Base-by-base conservation (phyloP, 2,797 vertebrate species). In the Gallinago nigripennis region DNA sequence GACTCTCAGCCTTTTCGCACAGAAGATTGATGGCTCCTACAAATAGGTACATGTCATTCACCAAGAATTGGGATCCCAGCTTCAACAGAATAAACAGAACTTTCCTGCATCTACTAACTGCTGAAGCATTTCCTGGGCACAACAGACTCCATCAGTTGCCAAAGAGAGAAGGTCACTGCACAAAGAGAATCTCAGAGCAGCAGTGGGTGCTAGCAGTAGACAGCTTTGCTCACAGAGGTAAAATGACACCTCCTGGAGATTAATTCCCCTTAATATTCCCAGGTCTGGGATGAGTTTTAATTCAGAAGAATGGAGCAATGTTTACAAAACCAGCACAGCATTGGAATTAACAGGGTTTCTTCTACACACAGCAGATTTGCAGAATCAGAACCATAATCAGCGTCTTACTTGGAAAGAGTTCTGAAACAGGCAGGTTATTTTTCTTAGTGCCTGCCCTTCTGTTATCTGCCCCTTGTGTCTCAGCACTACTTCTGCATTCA, bases 1-100 rank as follows among this genome's bases (percentile, higher is more conserved):
- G 94, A 91, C 54, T 77, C 33, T 88, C 81, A 92, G 88, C 84
- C 88, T 96, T 95, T 95, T 90, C 75, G 77, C 71, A 69, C 60
- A 76, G 86, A 95, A 94, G 93, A 94, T 72, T 94, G 93, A 97
- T 88, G 53, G 75, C 77, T 93, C 79, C 91, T 95, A 93, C 92
- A 96, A 97, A 82, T 64, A 91, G 84, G 93, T 92, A 97, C 96
- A 91, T 85, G 81, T 64, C 87, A 86, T 92, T 96, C 82, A 72
- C 37, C 64, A 85, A 90, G 69, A 90, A 45, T 21, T 77, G 27
- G 60, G 41, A 84, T 84, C 58, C 65, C 69, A 91, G 48, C 66
- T 73, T 91, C 35, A 24, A 78, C 0, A 39, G 63, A 97, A 96
- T 91, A 92, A 94, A 71, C 54, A 96, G 86, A 94, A 77, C 64